A percentile compares a stretch with the other conserved stretches of the same genome.
Conservation (phyloP, 2,797 vertebrate genomes). For the Sardinella longiceps region DNA sequence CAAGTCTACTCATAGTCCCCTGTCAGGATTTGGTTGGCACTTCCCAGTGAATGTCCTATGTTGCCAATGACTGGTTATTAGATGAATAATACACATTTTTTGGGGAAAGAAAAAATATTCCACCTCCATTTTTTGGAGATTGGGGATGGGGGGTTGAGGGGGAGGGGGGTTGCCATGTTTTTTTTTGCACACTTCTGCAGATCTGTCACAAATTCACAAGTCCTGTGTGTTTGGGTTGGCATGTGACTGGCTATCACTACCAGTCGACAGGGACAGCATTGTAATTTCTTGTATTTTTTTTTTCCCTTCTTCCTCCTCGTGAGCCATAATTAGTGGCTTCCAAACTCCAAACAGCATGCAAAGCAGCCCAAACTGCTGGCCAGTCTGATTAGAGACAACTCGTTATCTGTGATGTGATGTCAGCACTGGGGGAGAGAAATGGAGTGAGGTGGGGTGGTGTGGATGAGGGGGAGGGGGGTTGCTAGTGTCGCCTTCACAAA, state of each 20-base stretch:
- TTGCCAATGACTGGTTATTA: constrained; percentile 20
- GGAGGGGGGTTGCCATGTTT: constrained; percentile 55
- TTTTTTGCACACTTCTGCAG: constrained; percentile 55
- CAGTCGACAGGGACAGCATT: constrained; percentile 71
- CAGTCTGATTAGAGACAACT: constrained; percentile 97
- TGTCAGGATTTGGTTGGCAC: not conserved
- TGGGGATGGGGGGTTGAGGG: constrained; percentile 51
- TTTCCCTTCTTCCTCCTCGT: constrained; percentile 82
- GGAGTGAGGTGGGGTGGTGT: too few relatives aligned
- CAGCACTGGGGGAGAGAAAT: constrained; percentile 6
- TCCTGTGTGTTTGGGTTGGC: constrained; percentile 90
- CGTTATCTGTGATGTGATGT: constrained; percentile 84
- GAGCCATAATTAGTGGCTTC: constrained; percentile 92
- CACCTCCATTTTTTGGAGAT: not conserved
- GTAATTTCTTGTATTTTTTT: constrained; percentile 67
- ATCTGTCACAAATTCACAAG: constrained; percentile 71
- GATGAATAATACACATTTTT: not conserved
- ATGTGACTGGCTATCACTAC: constrained; percentile 87
- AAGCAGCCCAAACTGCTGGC: constrained; percentile 93
- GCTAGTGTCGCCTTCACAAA: not conserved
- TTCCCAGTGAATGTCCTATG: not conserved
- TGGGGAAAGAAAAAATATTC: not conserved
- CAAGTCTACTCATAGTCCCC: not conserved
- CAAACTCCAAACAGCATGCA: constrained; percentile 88
- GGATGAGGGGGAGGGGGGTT: not conserved